phyloP scores from a whole-genome alignment of 2,888 invertebrate genomes.

The Sphaerophoria rueppellii region DNA sequence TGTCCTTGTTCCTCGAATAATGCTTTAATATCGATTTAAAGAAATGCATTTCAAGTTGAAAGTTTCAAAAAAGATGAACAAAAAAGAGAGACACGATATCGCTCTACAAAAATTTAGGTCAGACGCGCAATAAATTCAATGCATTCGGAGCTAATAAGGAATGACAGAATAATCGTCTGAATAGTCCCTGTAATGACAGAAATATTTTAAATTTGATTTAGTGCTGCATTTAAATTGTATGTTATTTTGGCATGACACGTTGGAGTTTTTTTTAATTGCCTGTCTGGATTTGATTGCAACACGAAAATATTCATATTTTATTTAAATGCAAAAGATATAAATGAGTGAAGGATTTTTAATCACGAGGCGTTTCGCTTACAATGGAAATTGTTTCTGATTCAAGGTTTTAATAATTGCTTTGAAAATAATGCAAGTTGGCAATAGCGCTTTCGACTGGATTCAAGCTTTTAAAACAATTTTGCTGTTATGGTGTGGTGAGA shows the following conservation, averaged over 20 bases:
- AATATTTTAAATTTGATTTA: constrained; percentile 1
- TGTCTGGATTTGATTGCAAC: too few relatives aligned
- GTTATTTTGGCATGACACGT: neutral
- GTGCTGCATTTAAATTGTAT: neutral
- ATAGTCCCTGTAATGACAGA: constrained; percentile 9
- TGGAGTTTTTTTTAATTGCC: neutral
- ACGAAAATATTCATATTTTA: too few relatives aligned
- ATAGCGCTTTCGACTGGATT: too few relatives aligned
- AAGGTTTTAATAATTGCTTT: too few relatives aligned
- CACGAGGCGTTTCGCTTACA: too few relatives aligned
- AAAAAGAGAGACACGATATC: neutral
- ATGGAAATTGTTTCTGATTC: too few relatives aligned
- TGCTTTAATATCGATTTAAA: constrained; percentile 27
- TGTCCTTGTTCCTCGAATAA: neutral
- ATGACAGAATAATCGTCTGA: neutral
- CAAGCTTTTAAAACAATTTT: too few relatives aligned
- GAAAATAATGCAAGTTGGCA: too few relatives aligned
- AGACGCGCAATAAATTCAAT: constrained; percentile 12
- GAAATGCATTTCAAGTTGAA: constrained; percentile 16
- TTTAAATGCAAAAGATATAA: too few relatives aligned
- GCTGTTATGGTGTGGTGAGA: too few relatives aligned
- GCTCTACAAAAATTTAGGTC: constrained; percentile 13
- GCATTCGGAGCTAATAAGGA: neutral
- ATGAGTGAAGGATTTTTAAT: too few relatives aligned
- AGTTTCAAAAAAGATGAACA: neutral